Evolutionary conservation across 2,113 vertebrate genomes (phyloP).

Genomic region (Grus americana): DNA sequence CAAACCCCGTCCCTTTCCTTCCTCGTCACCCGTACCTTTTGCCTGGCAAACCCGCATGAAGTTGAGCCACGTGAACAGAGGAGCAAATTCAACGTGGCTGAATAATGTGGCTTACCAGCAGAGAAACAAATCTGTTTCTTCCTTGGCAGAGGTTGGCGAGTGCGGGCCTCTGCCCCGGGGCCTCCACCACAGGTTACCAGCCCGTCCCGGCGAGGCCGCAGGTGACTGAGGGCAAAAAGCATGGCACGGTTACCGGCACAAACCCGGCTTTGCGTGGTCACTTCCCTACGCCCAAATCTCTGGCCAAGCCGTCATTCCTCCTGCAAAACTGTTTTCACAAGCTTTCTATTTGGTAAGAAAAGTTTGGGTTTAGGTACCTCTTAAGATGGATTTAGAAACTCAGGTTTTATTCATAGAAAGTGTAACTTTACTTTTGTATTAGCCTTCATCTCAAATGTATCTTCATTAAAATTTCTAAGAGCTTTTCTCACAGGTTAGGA

Average conservation of each 20-base stretch:
- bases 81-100: not conserved
- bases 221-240: fast-evolving
- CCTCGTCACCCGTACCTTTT: too few relatives aligned
- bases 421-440: not conserved
- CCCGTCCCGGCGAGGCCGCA: fast-evolving
- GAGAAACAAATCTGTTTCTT: fast-evolving
- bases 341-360: not conserved
- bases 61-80: fast-evolving
- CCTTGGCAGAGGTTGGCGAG: not conserved
- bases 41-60: too few relatives aligned
- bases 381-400: not conserved
- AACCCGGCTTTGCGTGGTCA: fast-evolving
- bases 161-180: too few relatives aligned
- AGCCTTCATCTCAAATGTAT: not conserved
- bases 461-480: not conserved
- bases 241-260: fast-evolving
- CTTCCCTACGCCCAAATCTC: fast-evolving
- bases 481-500: not conserved
- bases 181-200: too few relatives aligned
- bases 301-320: fast-evolving
- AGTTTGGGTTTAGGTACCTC: too few relatives aligned
- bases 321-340: not conserved
- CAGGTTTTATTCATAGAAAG: not conserved
- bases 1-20: too few relatives aligned
- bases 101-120: not conserved